Evolutionary conservation across 2,888 invertebrate genomes (phyloP).

Genomic region (Dioctria rufipes): DNA sequence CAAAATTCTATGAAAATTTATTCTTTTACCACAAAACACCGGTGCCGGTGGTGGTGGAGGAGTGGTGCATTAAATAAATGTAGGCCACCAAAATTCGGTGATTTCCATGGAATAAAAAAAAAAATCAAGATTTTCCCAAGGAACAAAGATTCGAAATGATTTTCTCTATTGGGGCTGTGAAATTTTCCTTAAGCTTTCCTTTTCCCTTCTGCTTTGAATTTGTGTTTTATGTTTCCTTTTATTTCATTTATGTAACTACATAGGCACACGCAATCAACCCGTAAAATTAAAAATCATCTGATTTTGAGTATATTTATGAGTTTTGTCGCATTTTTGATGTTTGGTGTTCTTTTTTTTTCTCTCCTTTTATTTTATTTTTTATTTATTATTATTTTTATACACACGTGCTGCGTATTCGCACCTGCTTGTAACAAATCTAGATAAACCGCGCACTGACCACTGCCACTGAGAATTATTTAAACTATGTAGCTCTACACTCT

Average conservation of each 20-base stretch:
- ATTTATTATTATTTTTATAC: not conserved
- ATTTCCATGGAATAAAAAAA: too few relatives aligned
- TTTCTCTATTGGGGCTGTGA: not conserved
- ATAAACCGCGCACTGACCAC: not conserved
- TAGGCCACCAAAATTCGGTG: too few relatives aligned
- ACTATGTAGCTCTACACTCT: too few relatives aligned
- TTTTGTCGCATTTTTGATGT: slow-evolving; percentile 1
- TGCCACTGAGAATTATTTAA: not conserved
- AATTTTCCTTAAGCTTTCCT: not conserved
- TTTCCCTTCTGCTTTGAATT: not conserved
- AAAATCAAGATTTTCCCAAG: not conserved
- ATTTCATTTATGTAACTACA: slow-evolving; percentile 11
- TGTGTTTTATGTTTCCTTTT: not conserved
- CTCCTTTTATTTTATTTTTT: too few relatives aligned
- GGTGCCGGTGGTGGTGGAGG: too few relatives aligned
- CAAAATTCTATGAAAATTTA: too few relatives aligned
- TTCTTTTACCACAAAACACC: too few relatives aligned
- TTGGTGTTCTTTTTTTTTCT: too few relatives aligned
- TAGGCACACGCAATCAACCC: not conserved
- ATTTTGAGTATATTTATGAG: not conserved
- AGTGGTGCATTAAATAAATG: too few relatives aligned
- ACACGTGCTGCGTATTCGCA: slow-evolving; percentile 12
- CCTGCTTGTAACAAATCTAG: not conserved
- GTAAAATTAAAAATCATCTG: not conserved
- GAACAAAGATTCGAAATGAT: not conserved